phyloP scores from a whole-genome alignment of 2,113 vertebrate genomes.

The Coracopsis vasa region DNA sequence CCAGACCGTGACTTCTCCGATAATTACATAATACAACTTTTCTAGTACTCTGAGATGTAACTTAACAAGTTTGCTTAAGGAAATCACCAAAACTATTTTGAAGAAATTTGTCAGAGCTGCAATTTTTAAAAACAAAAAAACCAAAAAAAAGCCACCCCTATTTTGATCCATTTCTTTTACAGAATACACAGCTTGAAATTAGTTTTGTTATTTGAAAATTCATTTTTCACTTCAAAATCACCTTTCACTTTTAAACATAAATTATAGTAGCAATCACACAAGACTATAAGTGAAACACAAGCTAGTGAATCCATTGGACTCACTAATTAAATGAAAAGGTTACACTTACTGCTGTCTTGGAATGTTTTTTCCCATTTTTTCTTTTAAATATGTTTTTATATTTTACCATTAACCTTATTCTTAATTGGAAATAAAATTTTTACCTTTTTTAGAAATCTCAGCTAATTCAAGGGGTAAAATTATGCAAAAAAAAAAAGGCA shows the following conservation, averaged over 20 bases:
- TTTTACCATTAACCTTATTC: not conserved
- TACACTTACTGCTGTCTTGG: not conserved
- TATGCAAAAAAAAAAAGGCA: not conserved
- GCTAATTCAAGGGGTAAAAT: not conserved
- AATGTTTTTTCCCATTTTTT: not conserved
- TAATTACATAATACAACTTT: not conserved
- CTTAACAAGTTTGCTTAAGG: not conserved
- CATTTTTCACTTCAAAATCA: not conserved
- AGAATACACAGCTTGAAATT: not conserved
- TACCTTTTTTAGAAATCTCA: not conserved
- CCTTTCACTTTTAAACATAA: not conserved
- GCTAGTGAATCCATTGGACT: not conserved
- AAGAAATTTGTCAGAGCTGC: not conserved
- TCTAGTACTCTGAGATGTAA: not conserved
- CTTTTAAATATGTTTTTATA: not conserved
- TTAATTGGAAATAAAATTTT: not conserved
- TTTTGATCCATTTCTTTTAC: not conserved
- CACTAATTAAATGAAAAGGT: not conserved
- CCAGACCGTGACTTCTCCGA: not conserved
- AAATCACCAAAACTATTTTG: not conserved
- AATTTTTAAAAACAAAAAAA: not conserved
- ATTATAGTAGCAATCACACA: not conserved
- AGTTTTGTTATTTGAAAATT: not conserved
- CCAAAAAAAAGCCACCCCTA: accelerated
- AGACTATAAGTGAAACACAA: not conserved